Percentiles rank a stretch among this genome's conserved stretches.
These are phyloP conservation scores for Chloromyia formosa DNA, from an alignment of 2,888 invertebrate species.

Conservation along the genomic window DNA sequence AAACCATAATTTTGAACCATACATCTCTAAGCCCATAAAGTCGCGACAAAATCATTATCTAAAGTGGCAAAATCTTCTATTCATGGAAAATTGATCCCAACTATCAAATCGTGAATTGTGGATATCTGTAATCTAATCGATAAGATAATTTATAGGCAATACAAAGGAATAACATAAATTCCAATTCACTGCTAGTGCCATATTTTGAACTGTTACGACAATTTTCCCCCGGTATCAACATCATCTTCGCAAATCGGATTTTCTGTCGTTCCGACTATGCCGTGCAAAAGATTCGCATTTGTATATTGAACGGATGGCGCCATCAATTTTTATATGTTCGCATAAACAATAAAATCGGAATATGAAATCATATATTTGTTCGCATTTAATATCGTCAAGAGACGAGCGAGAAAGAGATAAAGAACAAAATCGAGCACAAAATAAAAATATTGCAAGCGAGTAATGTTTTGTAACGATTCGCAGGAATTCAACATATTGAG, in stretches of 20 bases:
- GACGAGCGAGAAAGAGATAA: slow-evolving; percentile 7
- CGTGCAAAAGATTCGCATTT: not conserved
- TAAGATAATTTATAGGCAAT: slow-evolving; percentile 38
- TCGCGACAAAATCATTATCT: not conserved
- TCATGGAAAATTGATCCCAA: slow-evolving; percentile 12
- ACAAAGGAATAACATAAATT: slow-evolving; percentile 15
- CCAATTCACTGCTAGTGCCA: slow-evolving; percentile 26
- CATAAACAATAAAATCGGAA: slow-evolving; percentile 47
- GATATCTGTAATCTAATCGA: slow-evolving; percentile 17
- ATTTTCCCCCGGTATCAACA: slow-evolving; percentile 30
- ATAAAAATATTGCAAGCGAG: slow-evolving; percentile 37
- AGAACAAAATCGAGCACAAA: slow-evolving; percentile 37
- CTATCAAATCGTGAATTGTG: slow-evolving; percentile 27
- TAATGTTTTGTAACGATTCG: slow-evolving; percentile 41
- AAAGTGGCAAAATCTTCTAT: slow-evolving; percentile 4
- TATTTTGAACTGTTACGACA: slow-evolving; percentile 36
- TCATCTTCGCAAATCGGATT: slow-evolving; percentile 37
- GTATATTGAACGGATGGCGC: slow-evolving; percentile 39
- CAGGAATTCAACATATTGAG: slow-evolving; percentile 37
- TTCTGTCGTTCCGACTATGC: not conserved
- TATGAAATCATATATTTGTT: slow-evolving; percentile 44
- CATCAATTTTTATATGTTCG: slow-evolving; percentile 46
- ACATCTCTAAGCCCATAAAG: too few relatives aligned
- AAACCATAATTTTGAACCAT: not conserved
- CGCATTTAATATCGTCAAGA: slow-evolving; percentile 36